Evolutionary conservation across 92 coral and sea anemone genomes (phyloP).

Genomic region (Meandrina meandrites): DNA sequence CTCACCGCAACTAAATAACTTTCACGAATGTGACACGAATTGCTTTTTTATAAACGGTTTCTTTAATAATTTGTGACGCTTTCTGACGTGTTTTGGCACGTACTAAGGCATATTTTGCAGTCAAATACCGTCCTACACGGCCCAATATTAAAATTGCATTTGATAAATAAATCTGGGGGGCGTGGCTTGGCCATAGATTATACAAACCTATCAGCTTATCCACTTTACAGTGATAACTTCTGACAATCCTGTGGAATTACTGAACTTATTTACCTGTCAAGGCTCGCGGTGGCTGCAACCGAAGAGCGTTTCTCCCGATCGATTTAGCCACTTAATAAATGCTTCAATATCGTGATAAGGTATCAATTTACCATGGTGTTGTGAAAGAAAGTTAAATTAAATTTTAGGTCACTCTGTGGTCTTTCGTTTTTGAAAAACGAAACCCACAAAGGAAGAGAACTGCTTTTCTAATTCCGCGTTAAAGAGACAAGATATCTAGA

Average conservation of each 20-base stretch:
- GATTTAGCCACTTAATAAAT: not conserved
- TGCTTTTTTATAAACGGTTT: not conserved
- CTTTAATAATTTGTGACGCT: not conserved
- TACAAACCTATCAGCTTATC: not conserved
- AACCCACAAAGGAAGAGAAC: not conserved
- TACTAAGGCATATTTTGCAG: not conserved
- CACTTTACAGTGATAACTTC: not conserved
- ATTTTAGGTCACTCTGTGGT: not conserved
- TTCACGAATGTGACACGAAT: not conserved
- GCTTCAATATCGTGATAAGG: not conserved
- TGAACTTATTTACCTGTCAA: not conserved
- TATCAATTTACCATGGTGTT: not conserved
- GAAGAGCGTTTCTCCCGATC: not conserved
- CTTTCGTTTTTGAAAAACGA: no score
- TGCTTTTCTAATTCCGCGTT: not conserved
- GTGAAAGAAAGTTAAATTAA: not conserved
- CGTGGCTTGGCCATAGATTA: not conserved
- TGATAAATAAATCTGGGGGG: not conserved
- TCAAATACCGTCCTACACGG: not conserved
- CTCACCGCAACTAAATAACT: not conserved
- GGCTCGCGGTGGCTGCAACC: not conserved
- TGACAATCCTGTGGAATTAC: not conserved
- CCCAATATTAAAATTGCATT: not conserved
- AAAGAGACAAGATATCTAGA: no score
- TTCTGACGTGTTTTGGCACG: not conserved